Evolutionary conservation across 2,797 vertebrate genomes (phyloP).

Genomic region (Thaleichthys pacificus): DNA sequence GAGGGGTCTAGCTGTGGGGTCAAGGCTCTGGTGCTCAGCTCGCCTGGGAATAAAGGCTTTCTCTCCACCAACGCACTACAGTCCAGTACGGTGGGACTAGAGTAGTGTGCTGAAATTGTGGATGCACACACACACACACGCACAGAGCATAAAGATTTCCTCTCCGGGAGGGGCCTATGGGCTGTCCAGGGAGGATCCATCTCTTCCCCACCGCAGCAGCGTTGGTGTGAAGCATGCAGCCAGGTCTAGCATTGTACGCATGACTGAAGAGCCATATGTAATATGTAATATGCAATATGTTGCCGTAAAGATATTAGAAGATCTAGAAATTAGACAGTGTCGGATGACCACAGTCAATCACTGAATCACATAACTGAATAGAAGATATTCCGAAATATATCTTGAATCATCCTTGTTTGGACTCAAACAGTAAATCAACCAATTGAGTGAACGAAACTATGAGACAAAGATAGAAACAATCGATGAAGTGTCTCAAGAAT

Average conservation of each 20-base stretch:
- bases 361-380: too few relatives aligned
- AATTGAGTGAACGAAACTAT: background rate
- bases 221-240: too few relatives aligned
- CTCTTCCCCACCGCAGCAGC: too few relatives aligned
- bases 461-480: background rate
- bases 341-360: too few relatives aligned
- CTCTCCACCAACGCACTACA: background rate
- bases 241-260: too few relatives aligned
- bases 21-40: background rate
- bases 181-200: too few relatives aligned
- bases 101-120: background rate
- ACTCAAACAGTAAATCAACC: too few relatives aligned
- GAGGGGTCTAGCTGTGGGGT: background rate
- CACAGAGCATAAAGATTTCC: conserved; percentile 41
- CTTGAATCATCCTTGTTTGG: too few relatives aligned
- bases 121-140: background rate
- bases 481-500: background rate
- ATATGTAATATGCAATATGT: background rate
- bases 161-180: conserved; percentile 22
- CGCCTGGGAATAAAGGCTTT: background rate
- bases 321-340: too few relatives aligned
- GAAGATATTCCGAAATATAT: too few relatives aligned
- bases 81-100: background rate
- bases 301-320: too few relatives aligned
- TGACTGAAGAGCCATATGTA: background rate